Evolutionary conservation across 2,113 vertebrate genomes (phyloP), one percentile per base, ranked within the genome.

Genomic region (Leiothrix lutea): DNA sequence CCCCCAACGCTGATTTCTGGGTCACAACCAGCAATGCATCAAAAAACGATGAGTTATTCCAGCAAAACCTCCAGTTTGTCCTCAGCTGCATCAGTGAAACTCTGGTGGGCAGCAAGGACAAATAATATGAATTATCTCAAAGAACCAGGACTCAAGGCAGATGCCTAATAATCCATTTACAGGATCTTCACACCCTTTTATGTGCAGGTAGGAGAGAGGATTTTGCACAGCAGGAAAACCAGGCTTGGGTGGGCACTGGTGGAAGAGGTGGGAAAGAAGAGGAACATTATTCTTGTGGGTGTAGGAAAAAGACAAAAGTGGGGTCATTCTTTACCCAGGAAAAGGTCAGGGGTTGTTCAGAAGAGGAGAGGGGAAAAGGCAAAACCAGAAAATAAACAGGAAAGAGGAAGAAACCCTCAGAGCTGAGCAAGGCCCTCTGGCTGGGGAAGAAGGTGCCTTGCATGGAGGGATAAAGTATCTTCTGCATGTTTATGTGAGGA

Each of bases 1-100:
- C 53, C 50, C 71, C 10, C 29, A 22, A 0, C 0, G 5, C 42
- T 70, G 31, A 40, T 29, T 61, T 50, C 35, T 80, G 62, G 54
- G 33, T 40, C 5, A 4, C 6, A 29, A 28, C 9, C 64, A 85
- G 47, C 28, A 60, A 12, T 3, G 35, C 25, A 26, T 14, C 23
- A 31, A 29, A 31, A 29, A 79, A 65, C 0, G 1, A 28, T 6
- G 45, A 25, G 4, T 54, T 56, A 31, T 1, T 48, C 19, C 61
- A 44, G 35, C 40, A 28, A 24, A 17, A 58, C 48, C 5, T 1
- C 45, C 11, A 38, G 58, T 5, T 12, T 80, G 38, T 53, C 31
- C 29, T 19, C 3, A 2, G 4, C 40, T 42, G 65, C 36, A 50
- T 6, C 54, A 54, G 36, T 11, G 57, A 67, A 66, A 78, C 12